These are phyloP conservation scores for Champsocephalus esox DNA, from an alignment of 2,797 vertebrate genomes.

Conservation along the genomic window DNA sequence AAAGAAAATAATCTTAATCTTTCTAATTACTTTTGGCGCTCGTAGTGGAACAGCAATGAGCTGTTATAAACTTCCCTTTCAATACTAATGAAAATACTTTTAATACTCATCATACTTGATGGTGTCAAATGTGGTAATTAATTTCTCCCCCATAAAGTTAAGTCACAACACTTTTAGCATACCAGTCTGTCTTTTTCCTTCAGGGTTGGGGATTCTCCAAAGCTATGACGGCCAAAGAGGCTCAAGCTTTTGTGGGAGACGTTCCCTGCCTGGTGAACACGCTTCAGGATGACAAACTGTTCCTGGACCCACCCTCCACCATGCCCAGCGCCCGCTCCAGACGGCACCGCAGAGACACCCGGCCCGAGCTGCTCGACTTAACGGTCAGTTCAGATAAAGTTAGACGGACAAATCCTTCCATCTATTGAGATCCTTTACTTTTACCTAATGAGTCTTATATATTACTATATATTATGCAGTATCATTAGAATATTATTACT, in stretches of 20 bases:
- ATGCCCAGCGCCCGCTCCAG: slow-evolving; percentile 87
- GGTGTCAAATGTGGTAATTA: slow-evolving; percentile 24
- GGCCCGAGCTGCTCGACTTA: slow-evolving; percentile 91
- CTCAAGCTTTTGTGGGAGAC: slow-evolving; percentile 93
- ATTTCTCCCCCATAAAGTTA: slow-evolving; percentile 12
- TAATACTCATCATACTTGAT: slow-evolving; percentile 33
- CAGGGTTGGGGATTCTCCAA: slow-evolving; percentile 94
- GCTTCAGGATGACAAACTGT: slow-evolving; percentile 93
- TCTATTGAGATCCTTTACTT: background rate
- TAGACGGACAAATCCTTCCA: background rate
- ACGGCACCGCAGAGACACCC: slow-evolving; percentile 90
- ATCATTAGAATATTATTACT: background rate
- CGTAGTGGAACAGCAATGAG: slow-evolving; percentile 26
- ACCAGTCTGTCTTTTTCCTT: slow-evolving; percentile 15
- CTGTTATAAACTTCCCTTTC: slow-evolving; percentile 43
- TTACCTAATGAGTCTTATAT: background rate
- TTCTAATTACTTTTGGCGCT: slow-evolving; percentile 55
- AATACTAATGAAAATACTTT: slow-evolving; percentile 49
- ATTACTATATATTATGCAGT: slow-evolving; percentile 1
- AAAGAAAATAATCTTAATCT: slow-evolving; percentile 53
- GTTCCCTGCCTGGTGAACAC: slow-evolving; percentile 92
- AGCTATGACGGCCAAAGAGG: slow-evolving; percentile 95
- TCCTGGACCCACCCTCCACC: slow-evolving; percentile 91
- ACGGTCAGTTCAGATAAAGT: slow-evolving; percentile 80
- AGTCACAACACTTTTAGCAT: slow-evolving; percentile 23